Percentiles rank a stretch among this genome's conserved stretches.
Evolutionary conservation across 2,888 invertebrate genomes (phyloP).

Genomic region (Carterocephalus palaemon): DNA sequence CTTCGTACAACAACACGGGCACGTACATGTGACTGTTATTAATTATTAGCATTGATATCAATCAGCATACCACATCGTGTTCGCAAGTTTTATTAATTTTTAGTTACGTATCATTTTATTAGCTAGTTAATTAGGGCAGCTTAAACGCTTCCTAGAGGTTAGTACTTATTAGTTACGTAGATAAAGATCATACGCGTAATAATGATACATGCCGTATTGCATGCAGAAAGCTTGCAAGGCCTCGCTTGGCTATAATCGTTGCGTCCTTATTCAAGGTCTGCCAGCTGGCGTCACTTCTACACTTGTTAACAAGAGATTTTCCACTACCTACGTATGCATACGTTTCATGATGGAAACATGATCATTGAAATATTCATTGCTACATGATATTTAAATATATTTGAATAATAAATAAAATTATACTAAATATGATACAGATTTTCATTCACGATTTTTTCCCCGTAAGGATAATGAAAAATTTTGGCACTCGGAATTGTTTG

Average conservation of each 20-base stretch:
- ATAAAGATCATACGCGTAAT: constrained; percentile 19
- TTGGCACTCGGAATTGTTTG: too few species aligned
- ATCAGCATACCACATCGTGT: too few species aligned
- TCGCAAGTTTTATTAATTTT: constrained; percentile 4
- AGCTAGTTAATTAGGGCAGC: constrained; percentile 7
- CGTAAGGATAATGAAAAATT: too few species aligned
- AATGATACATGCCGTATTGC: constrained; percentile 38
- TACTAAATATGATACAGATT: too few species aligned
- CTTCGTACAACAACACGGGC: background rate
- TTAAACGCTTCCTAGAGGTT: constrained; percentile 11
- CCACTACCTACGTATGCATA: constrained; percentile 34
- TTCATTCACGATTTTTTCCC: too few species aligned
- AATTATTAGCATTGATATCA: constrained; percentile 6
- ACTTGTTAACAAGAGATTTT: constrained; percentile 62
- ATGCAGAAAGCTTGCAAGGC: constrained; percentile 64
- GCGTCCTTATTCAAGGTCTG: constrained; percentile 70
- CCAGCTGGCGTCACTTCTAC: constrained; percentile 66
- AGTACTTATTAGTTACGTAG: constrained; percentile 13
- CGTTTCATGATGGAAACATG: constrained; percentile 17
- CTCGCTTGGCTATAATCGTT: constrained; percentile 69
- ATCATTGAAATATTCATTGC: constrained; percentile 4
- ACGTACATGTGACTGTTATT: constrained; percentile 1
- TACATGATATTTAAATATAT: background rate
- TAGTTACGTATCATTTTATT: constrained; percentile 5
- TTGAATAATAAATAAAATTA: background rate